Evolutionary conservation across 2,797 vertebrate species (phyloP).

Genomic region (Eleutherodactylus coqui): DNA sequence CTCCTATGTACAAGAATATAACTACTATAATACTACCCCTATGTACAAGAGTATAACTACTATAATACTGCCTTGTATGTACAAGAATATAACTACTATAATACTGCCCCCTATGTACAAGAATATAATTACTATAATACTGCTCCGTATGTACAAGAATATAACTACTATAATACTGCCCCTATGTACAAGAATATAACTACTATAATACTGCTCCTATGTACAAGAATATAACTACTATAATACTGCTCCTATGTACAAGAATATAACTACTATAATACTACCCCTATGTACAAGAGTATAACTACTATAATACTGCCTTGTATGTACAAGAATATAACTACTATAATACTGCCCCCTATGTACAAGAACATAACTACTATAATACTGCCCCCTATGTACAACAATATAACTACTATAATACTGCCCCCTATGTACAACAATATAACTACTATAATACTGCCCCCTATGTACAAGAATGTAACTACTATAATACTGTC

Average conservation of each 20-base stretch:
- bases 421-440: neutral
- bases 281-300: neutral
- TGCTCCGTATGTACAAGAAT: neutral
- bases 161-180: conserved; percentile 1
- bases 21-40: too few relatives aligned
- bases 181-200: too few relatives aligned
- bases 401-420: neutral
- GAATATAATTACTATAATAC: conserved; percentile 3
- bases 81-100: too few relatives aligned
- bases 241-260: neutral
- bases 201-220: neutral
- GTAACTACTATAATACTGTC: neutral
- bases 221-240: neutral
- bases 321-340: neutral
- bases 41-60: too few relatives aligned
- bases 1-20: too few relatives aligned
- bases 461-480: neutral
- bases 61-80: too few relatives aligned
- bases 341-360: neutral
- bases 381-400: neutral
- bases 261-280: too few relatives aligned
- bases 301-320: neutral
- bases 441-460: neutral
- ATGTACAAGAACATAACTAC: too few relatives aligned
- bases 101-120: neutral